phyloP scores from a whole-genome alignment of 1,140 invertebrate species.

The Euschistus heros region DNA sequence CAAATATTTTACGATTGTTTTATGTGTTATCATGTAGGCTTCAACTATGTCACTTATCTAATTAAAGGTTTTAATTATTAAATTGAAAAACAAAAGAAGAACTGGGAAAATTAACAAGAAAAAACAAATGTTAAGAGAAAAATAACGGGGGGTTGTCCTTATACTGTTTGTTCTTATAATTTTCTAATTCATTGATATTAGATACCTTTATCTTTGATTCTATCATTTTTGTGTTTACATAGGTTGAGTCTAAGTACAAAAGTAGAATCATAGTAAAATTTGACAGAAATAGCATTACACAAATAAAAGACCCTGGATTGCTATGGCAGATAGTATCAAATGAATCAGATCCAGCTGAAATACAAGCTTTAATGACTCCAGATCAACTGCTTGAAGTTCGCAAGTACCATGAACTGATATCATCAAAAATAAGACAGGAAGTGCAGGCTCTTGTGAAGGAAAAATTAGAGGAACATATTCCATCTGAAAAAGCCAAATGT shows the following conservation, averaged over 20 bases:
- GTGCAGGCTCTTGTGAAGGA: conserved; percentile 31
- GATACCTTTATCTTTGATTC: too few species aligned
- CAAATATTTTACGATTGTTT: too few species aligned
- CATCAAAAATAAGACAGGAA: conserved; percentile 33
- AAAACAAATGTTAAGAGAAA: too few species aligned
- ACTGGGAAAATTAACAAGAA: too few species aligned
- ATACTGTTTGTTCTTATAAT: too few species aligned
- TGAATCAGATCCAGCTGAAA: not conserved
- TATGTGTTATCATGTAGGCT: too few species aligned
- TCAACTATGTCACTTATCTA: too few species aligned
- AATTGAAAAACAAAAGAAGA: too few species aligned
- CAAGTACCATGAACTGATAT: conserved; percentile 33
- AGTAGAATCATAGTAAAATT: not conserved
- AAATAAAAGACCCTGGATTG: conserved; percentile 10
- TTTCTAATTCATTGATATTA: too few species aligned
- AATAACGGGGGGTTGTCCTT: too few species aligned
- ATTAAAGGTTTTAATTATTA: too few species aligned
- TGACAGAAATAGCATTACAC: conserved; percentile 5
- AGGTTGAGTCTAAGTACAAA: conserved; percentile 23
- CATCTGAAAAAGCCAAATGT: conserved; percentile 37
- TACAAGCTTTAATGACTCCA: conserved; percentile 31
- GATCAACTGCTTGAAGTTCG: conserved; percentile 35
- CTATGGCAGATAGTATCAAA: conserved; percentile 6
- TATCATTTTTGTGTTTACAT: too few species aligned
- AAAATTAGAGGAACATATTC: conserved; percentile 32